Evolutionary conservation across 2,888 invertebrate species (phyloP), one percentile per base, ranked within the genome.

Genomic region (Sphaerophoria taeniata): DNA sequence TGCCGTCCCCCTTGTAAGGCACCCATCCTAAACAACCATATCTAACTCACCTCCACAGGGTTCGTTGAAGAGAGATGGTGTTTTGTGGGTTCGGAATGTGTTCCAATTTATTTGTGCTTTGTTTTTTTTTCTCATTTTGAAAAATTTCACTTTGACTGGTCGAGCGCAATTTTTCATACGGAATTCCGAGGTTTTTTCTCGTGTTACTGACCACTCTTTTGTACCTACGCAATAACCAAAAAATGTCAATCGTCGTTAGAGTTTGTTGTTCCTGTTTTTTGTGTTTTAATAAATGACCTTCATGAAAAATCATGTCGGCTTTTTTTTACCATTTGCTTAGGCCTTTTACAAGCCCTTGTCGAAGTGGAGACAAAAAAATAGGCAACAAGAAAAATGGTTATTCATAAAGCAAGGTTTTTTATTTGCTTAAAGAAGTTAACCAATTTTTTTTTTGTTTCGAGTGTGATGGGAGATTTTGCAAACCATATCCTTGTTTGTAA

Each of bases 261-360:
- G 49, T 49, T 34, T 6, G 6, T 49, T 34, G 16, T 36, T 12
- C 16, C 3, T 45, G 4, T 60, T 33, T 61, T 47, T 63, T 60
- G 60, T 55, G 67, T 69, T 71, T 71, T 65, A 75, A 84, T 80
- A 84, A 79, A 83, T 83, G 70, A 63, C 74, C 74, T 53, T 47
- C 73, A 36, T 61, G 61, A 69, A 70, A 65, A 75, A 74, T 67
- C 47, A 67, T 72, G 67, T 67, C 31, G 53, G 9, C 31, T 72
- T 67, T 79, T 73, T 60, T 39, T 39, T 9, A 63, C 63, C 33
- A 63, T 58, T 31, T 53, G 49, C 55, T 12, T 39, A 63, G 63
- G 49, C 63, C 45, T 45, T 34, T 43, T 33, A 0, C 47, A 4
- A 45, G n/a, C 33, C 61, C 14, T n/a, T 33, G 31, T 0, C 1